Conservation (phyloP, 2,888 invertebrate genomes). For the Tenodera sinensis region DNA sequence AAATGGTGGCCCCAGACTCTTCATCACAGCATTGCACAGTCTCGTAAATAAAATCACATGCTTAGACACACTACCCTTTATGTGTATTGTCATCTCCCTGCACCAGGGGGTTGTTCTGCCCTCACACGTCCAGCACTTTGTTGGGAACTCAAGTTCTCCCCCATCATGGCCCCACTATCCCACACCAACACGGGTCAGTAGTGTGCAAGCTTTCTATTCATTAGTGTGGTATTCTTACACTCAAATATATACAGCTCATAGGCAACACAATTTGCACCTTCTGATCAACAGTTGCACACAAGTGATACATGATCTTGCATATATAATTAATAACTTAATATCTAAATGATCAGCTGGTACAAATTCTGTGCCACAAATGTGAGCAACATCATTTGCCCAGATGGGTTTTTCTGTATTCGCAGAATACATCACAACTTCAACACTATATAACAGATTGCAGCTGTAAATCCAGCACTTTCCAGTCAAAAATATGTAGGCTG, state of each 20-base stretch:
- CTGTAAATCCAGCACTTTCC: not conserved
- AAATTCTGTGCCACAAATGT: not conserved
- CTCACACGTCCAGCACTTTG: not conserved
- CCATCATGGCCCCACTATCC: not conserved
- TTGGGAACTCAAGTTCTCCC: not conserved
- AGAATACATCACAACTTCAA: not conserved
- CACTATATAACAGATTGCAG: not conserved
- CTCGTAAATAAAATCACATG: not conserved
- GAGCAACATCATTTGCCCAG: not conserved
- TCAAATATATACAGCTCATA: not conserved
- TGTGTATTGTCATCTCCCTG: not conserved
- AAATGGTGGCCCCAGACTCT: not conserved
- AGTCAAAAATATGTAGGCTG: not conserved
- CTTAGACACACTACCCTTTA: not conserved
- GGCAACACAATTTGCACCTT: not conserved
- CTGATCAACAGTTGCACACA: not conserved
- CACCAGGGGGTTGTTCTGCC: not conserved
- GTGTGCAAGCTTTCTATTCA: not conserved
- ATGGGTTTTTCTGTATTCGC: not conserved
- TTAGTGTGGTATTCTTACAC: not conserved
- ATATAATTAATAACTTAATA: not conserved
- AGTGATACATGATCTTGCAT: not conserved
- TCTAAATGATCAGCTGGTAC: not conserved
- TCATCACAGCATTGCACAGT: not conserved
- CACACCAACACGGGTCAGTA: not conserved